Base-by-base conservation (phyloP, 1,140 invertebrate species). In the Orius insidiosus region DNA sequence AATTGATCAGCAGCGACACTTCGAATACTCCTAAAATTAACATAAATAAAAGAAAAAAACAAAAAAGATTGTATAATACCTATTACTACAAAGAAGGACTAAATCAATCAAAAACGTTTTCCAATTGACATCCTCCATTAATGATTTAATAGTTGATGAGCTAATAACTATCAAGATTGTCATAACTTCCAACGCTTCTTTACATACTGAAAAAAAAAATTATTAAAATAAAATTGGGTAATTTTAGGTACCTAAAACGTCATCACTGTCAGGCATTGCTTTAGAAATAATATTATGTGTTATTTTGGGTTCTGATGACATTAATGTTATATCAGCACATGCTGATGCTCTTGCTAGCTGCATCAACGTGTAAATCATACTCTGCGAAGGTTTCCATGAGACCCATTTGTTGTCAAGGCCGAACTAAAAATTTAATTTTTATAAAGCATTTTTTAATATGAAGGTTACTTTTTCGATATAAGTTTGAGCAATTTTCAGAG, bases 151-250 rank as follows among this genome's bases (percentile, higher is more conserved):
- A 42, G 79, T 77, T 38, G 75, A 71, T 5, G 85, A 84, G 64
- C 86, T 87, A 6, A 95, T 64, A 18, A 87, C 79, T 56, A 94
- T 71, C 53, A 80, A 80, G 45, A 92, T 73, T n/a, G 86, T 88
- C 37, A 97, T 65, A 18, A 90, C 78, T 67, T 96, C 90, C 54
- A 96, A 66, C 15, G 87, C 85, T 65, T 96, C 90, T 55, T 85
- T 82, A 58, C 88, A 90, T 52, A 95, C 79, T 58, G 67, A 51
- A 56, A 66, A 24, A 46, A 47, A 50, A 39, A 44, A 30, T 41
- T 40, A 10, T 30, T 42, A 15, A 19, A 38, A 39, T 30, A 48
- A 45, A 41, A 47, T 10, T 38, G 33, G 34, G 41, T 9, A 48
- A 36, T 33, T 18, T 39, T 36, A 36, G 3, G 13, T n/a, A 52